Conservation (phyloP, 2,113 vertebrate genomes). For the Pycnonotus jocosus region DNA sequence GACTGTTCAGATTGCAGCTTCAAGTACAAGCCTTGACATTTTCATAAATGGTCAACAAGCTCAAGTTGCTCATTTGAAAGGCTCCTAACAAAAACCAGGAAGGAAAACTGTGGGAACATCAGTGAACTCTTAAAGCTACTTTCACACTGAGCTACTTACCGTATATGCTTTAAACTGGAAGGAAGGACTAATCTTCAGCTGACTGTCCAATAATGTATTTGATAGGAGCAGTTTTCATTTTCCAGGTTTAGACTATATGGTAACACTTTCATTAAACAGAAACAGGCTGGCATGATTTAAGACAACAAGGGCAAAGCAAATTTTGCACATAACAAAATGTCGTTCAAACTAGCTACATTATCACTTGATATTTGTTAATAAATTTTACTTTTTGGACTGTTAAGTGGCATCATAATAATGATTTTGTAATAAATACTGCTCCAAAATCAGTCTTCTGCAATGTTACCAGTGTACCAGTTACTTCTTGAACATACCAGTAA, state of each 20-base stretch:
- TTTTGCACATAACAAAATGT: neutral
- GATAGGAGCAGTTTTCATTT: neutral
- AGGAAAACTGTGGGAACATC: neutral
- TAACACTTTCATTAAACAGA: neutral
- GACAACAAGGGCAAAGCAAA: neutral
- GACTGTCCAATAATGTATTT: neutral
- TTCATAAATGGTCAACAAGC: neutral
- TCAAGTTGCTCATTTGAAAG: neutral
- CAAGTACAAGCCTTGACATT: neutral
- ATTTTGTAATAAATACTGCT: neutral
- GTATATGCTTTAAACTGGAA: neutral
- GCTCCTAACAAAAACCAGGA: neutral
- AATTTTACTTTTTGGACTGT: neutral
- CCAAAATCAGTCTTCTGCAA: neutral
- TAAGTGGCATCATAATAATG: neutral
- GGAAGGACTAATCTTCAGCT: conserved; percentile 15
- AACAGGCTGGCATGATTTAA: neutral
- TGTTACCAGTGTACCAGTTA: neutral
- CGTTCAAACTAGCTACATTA: neutral
- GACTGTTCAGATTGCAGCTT: neutral
- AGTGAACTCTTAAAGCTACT: neutral
- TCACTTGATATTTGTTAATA: neutral
- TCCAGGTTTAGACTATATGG: neutral
- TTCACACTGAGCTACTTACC: neutral
- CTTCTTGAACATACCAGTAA: neutral